Evolutionary conservation across 2,113 vertebrate species (phyloP), one percentile per base, ranked within the genome.

Genomic region (Petrocephalus zakoni): DNA sequence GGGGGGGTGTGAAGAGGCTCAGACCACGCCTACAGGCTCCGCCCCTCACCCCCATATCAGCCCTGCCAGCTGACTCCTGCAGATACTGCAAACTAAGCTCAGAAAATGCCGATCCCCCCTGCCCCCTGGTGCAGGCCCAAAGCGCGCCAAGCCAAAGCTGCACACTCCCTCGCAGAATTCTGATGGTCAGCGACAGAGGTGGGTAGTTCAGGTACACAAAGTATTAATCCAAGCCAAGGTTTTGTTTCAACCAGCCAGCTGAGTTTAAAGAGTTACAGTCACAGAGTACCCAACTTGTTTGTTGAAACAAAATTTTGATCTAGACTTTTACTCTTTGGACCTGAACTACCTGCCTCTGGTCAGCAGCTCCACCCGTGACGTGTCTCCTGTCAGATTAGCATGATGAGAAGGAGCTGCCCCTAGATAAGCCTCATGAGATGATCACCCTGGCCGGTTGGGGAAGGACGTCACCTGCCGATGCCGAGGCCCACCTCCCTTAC

Each of bases 1-100:
- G 93, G 92, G 94, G 93, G 99, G 94, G 89, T 90, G 22, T 61
- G 49, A 34, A n/a, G 88, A 90, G n/a, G 64, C 55, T 91, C 85
- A 51, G 53, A 25, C 13, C 22, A 49, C n/a, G 8, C 46, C 87
- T 21, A 34, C 37, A 0, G 49, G 11, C 11, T 17, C n/a, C 52
- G 53, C 84, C 55, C 56, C 34, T 87, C 7, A 2, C 5, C 37
- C 86, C 47, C 86, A 58, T 87, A 87, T 87, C 86, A 64, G 55
- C 56, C 1, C 46, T 49, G 56, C 13, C 19, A 13, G 55, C 5
- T 11, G 37, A 19, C 34, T 46, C 21, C 17, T 22, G 22, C 22
- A 87, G 86, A 87, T 87, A 87, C 53, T 55, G 52, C 51, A 56
- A 34, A 17, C 25, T 55, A 29, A 56, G 25, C 22, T 13, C 13